These are phyloP conservation scores for Calidris pugnax DNA, from an alignment of 2,113 vertebrate species.

Conservation along the genomic window DNA sequence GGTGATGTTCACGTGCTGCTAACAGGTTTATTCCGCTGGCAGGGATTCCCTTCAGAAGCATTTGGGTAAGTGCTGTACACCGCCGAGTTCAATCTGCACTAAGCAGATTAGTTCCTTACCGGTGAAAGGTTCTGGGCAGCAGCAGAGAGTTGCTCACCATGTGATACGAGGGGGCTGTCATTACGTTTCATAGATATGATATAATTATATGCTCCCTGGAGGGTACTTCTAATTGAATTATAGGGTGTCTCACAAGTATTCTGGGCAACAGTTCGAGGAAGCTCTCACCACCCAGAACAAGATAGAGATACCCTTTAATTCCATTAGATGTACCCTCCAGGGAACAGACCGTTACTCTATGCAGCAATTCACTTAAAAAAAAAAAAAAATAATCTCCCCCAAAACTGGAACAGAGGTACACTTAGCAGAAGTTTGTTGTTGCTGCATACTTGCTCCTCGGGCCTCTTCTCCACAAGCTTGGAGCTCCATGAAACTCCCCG, in stretches of 20 bases:
- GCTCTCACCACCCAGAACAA: conserved; percentile 52
- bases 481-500: background rate
- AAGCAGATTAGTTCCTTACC: conserved; percentile 75
- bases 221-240: conserved; percentile 78
- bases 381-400: background rate
- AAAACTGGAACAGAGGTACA: background rate
- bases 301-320: conserved; percentile 71
- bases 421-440: background rate
- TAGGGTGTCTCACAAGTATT: conserved; percentile 73
- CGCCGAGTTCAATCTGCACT: conserved; percentile 61
- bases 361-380: background rate
- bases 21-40: conserved; percentile 52
- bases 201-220: conserved; percentile 76
- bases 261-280: conserved; percentile 53
- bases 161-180: conserved; percentile 69
- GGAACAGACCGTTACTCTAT: conserved; percentile 21
- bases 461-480: background rate
- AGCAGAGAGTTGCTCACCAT: conserved; percentile 59
- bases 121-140: conserved; percentile 77
- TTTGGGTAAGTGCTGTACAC: conserved; percentile 41
- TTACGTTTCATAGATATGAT: conserved; percentile 73
- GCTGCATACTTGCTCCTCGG: background rate
- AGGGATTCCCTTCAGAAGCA: conserved; percentile 50
- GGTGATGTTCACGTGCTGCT: background rate
- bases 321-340: conserved; percentile 63